Percentiles rank a stretch among this genome's conserved stretches.
These are phyloP conservation scores for Neosalanx taihuensis DNA, from an alignment of 2,797 vertebrate genomes.

Conservation along the genomic window DNA sequence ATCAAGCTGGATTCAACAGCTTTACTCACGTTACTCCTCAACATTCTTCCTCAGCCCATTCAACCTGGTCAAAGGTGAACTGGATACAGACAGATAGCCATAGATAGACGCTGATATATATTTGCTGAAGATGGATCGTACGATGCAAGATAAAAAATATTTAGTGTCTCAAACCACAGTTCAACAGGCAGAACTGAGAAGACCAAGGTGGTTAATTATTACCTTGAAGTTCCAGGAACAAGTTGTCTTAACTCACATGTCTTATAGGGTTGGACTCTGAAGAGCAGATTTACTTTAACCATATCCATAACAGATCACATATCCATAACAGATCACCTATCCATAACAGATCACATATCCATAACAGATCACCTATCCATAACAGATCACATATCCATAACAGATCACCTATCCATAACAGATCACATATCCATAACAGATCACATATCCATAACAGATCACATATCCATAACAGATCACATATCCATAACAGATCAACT, in stretches of 20 bases:
- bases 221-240: conserved; percentile 1
- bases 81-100: not conserved
- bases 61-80: not conserved
- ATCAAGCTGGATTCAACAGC: not conserved
- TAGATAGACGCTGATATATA: not conserved
- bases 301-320: too few species aligned
- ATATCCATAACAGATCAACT: too few species aligned
- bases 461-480: too few species aligned
- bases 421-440: too few species aligned
- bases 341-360: too few species aligned
- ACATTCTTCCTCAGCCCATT: not conserved
- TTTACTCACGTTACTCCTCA: not conserved
- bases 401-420: too few species aligned
- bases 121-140: not conserved
- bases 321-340: too few species aligned
- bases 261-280: not conserved
- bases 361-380: too few species aligned
- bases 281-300: too few species aligned
- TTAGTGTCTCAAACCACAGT: not conserved
- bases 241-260: not conserved
- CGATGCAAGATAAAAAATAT: not conserved
- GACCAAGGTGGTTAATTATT: conserved; percentile 9
- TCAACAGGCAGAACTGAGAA: conserved; percentile 9
- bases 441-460: too few species aligned
- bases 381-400: too few species aligned